Evolutionary conservation across 2,888 invertebrate genomes (phyloP), one percentile per base, ranked within the genome.

Genomic region (Melinaea menophilus): DNA sequence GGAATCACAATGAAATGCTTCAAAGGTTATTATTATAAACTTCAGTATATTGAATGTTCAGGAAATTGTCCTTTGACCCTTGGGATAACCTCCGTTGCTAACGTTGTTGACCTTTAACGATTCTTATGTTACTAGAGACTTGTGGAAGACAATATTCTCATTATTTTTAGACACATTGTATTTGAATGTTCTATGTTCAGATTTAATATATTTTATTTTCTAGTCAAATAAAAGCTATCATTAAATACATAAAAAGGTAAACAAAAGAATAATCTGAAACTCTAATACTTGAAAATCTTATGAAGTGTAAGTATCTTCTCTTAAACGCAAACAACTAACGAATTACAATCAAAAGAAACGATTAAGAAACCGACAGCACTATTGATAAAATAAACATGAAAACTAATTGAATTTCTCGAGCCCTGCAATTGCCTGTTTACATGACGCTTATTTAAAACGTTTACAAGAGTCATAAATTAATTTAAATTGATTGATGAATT

Each of bases 391-490:
- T 62, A 64, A 66, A 62, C 61, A 64, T 67, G 59, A 58, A 55
- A 56, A 62, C 64, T 68, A 69, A 69, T 69, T 67, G 66, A 66
- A 69, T 72, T 66, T 68, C 71, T 67, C 56, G 48, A 58, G 56
- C 69, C 60, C 59, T 64, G 65, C 69, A 70, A 65, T 67, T 65
- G 67, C 70, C 67, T 64, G 65, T 71, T 70, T 65, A 68, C 64
- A 67, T 64, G 60, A 35, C 58, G 66, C 67, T 69, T 67, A 71
- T 72, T 69, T 69, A 69, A 68, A 70, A 61, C 62, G 64, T 63
- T 67, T 64, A 62, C 59, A 61, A 55, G 55, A 59, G 63, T 67
- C 71, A 64, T 72, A 71, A 70, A 71, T 71, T 70, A 66, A 70
- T 70, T 68, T 58, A 68, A 68, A 64, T 64, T 69, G 69, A 70